phyloP scores from a whole-genome alignment of 2,797 vertebrate species.

The Tokudaia tokunoshimensis region DNA sequence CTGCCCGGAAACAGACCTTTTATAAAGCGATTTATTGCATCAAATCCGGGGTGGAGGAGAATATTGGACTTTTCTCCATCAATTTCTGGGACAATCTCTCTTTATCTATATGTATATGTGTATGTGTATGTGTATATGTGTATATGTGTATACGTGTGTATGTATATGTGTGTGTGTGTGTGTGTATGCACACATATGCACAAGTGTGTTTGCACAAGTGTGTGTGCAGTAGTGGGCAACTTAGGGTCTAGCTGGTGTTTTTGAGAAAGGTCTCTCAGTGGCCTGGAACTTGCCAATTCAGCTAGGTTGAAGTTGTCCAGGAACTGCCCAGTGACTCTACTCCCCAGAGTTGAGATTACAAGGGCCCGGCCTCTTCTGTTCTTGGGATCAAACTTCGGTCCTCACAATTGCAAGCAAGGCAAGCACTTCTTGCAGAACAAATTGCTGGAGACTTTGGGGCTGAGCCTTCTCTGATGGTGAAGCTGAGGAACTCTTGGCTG shows the following conservation, averaged over 20 bases:
- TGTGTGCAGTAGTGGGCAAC: neutral
- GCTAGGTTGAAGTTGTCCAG: neutral
- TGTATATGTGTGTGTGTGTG: too few species aligned
- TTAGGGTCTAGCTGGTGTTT: neutral
- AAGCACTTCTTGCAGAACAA: neutral
- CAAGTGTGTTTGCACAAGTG: neutral
- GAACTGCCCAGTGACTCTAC: too few species aligned
- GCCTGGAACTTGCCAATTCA: neutral
- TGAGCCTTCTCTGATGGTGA: neutral
- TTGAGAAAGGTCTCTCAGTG: neutral
- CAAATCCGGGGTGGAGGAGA: neutral
- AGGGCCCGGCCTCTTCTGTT: neutral
- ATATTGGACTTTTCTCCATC: neutral
- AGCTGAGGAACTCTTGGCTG: neutral
- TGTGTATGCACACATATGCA: rapidly evolving
- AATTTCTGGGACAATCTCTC: neutral
- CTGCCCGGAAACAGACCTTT: neutral
- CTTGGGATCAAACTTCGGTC: neutral
- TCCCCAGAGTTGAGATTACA: neutral
- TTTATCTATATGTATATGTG: neutral
- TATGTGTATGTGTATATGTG: too few species aligned
- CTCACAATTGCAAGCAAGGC: neutral
- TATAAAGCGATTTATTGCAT: neutral
- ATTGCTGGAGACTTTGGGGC: neutral
- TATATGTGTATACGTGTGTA: too few species aligned